Evolutionary conservation across 2,113 vertebrate genomes (phyloP), one percentile per base, ranked within the genome.

Genomic region (Phaethornis superciliosus): DNA sequence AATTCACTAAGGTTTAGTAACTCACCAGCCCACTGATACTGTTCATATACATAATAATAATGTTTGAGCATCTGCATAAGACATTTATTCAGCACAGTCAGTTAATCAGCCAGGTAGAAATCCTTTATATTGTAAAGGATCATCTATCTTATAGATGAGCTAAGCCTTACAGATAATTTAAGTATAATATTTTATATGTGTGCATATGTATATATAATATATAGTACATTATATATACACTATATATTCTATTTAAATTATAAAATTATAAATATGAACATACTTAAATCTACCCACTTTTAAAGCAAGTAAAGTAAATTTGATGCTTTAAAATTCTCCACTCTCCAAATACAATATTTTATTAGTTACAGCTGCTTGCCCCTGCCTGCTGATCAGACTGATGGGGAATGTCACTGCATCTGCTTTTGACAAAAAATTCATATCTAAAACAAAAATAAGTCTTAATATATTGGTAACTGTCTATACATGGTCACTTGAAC

Each of bases 1-100:
- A 81, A 37, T 15, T 93, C 64, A 24, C 14, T 58, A 46, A 14
- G 2, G 1, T 44, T 82, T 58, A 30, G 11, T 67, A n/a, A 63
- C 20, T 56, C 59, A 35, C 24, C 46, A 85, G 15, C 27, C 23
- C 12, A 10, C 7, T 54, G 54, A 19, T 26, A 21, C 5, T 82
- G 19, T 21, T 46, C 4, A 0, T 30, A 19, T 7, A 37, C 0
- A 0, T 7, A 62, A 23, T 23, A 21, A 7, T 14, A 5, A 3
- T 13, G 17, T 85, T 75, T 65, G 71, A 81, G 75, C 11, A 19
- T 19, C 30, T 77, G 8, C 42, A 55, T 23, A 44, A 44, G 13
- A 18, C 16, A 51, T 76, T 89, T 81, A 52, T 62, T 90, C 54
- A 62, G 7, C 13, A 33, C 3, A 7, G 9, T 54, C 40, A 75